Percentiles rank a stretch among this genome's conserved stretches.
Evolutionary conservation across 2,888 invertebrate species (phyloP).

Genomic region (Ectropis crepuscularia): DNA sequence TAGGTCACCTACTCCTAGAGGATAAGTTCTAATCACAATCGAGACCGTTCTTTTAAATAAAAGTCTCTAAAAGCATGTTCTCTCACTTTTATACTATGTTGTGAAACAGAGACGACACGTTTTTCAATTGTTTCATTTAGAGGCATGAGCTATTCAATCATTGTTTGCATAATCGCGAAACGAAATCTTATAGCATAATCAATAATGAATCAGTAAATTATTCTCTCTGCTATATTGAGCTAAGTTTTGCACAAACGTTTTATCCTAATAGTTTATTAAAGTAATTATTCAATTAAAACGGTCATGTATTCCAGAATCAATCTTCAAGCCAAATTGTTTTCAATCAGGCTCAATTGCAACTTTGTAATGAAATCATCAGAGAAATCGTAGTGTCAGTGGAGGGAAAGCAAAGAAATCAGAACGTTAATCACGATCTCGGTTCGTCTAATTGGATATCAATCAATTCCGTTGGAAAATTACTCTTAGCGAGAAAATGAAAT

Average conservation of each 20-base stretch:
- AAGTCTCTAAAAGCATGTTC: no score
- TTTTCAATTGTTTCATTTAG: no score
- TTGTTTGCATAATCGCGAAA: no score
- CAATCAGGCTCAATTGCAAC: constrained; percentile 34
- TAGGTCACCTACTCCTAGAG: constrained; percentile 52
- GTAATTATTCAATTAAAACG: constrained; percentile 43
- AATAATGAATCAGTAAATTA: no score
- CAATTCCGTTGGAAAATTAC: constrained; percentile 61
- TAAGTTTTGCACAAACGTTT: no score
- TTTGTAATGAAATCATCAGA: constrained; percentile 35
- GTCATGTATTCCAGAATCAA: constrained; percentile 22
- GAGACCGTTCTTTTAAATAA: background rate
- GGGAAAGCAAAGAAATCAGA: constrained; percentile 47
- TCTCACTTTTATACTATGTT: no score
- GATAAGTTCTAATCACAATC: background rate
- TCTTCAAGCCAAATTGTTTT: constrained; percentile 33
- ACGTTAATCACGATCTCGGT: constrained; percentile 49
- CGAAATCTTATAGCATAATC: background rate
- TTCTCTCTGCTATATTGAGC: no score
- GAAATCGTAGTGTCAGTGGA: constrained; percentile 37
- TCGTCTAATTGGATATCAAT: constrained; percentile 69
- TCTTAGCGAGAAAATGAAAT: constrained; percentile 70
- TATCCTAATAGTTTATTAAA: constrained; percentile 29
- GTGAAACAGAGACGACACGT: no score
- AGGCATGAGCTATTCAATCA: no score